Conservation (phyloP, 2,797 vertebrate species). For the Chiroxiphia lanceolata region DNA sequence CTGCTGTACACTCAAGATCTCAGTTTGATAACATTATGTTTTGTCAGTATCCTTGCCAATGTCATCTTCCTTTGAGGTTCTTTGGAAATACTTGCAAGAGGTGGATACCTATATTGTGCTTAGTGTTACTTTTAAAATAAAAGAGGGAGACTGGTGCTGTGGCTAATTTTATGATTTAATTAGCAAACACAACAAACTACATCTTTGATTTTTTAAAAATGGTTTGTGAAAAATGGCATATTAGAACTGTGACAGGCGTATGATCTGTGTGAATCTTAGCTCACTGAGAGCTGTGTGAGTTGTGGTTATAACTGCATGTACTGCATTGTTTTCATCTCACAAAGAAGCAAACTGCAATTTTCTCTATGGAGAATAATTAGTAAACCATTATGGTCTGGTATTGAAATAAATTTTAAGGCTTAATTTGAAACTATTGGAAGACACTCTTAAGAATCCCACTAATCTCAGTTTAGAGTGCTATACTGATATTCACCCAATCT, state of each 20-base stretch:
- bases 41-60: background rate
- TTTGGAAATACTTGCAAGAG: background rate
- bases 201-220: background rate
- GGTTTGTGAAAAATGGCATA: background rate
- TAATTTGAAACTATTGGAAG: background rate
- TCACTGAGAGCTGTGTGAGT: background rate
- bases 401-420: background rate
- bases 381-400: background rate
- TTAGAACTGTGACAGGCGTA: fast-evolving
- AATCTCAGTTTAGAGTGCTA: background rate
- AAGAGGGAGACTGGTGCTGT: background rate
- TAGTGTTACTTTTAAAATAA: background rate
- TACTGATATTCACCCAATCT: background rate
- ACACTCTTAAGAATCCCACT: background rate
- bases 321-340: background rate
- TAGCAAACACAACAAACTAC: background rate
- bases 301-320: background rate
- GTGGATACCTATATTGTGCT: background rate
- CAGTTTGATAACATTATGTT: background rate
- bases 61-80: background rate
- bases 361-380: background rate
- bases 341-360: background rate
- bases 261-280: background rate
- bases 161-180: background rate
- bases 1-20: background rate